Evolutionary conservation across 2,797 vertebrate genomes (phyloP).

Genomic region (Tangara arthus): DNA sequence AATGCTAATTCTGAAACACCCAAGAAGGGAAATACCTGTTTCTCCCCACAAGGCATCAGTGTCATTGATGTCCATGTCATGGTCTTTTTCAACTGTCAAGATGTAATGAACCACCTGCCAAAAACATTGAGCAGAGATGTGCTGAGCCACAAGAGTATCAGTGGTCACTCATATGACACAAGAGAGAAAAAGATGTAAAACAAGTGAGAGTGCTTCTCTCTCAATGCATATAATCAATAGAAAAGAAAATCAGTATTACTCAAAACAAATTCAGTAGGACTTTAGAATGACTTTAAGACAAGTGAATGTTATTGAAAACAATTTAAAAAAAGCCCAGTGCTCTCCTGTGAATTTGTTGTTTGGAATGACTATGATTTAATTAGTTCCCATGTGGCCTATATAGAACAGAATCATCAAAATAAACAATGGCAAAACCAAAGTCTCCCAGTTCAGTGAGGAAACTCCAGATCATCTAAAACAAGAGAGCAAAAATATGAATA

Average conservation of each 20-base stretch:
- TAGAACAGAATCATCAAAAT: constrained; percentile 23
- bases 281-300: neutral
- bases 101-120: constrained; percentile 90
- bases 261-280: neutral
- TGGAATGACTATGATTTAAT: constrained; percentile 22
- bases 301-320: neutral
- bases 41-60: constrained; percentile 97
- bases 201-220: neutral
- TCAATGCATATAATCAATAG: neutral
- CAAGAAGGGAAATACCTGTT: constrained; percentile 83
- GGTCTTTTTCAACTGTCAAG: constrained; percentile 85
- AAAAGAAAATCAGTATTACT: neutral
- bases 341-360: neutral
- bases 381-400: constrained; percentile 38
- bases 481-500: neutral
- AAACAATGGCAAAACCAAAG: neutral
- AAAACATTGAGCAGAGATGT: constrained; percentile 53
- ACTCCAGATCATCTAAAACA: neutral
- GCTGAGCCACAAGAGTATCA: neutral
- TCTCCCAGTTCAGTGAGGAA: neutral
- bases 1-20: neutral
- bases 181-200: neutral
- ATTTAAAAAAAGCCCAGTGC: neutral
- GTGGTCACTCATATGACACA: neutral
- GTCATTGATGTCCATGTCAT: constrained; percentile 87